phyloP scores from a whole-genome alignment of 2,888 invertebrate species.

The Margaritifera margaritifera region DNA sequence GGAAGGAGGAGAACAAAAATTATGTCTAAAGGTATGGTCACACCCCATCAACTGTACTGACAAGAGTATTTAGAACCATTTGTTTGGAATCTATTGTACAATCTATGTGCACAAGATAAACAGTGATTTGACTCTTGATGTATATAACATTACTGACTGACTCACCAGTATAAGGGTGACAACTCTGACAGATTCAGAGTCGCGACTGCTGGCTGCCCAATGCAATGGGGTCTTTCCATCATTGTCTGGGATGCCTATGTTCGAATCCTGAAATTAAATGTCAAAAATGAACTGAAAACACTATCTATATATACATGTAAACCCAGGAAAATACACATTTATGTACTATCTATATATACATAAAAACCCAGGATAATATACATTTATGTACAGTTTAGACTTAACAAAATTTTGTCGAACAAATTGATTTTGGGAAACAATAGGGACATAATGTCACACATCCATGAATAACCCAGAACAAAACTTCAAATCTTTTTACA shows the following conservation, averaged over 20 bases:
- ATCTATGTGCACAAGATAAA: background rate
- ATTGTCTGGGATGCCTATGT: constrained; percentile 72
- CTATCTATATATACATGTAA: background rate
- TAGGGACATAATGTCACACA: too few species aligned
- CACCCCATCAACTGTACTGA: too few species aligned
- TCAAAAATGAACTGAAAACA: background rate
- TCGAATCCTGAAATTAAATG: constrained; percentile 65
- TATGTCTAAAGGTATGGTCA: too few species aligned
- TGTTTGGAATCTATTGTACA: too few species aligned
- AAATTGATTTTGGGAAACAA: too few species aligned
- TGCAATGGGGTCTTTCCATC: constrained; percentile 74
- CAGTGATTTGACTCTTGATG: background rate
- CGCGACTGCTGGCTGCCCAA: constrained; percentile 71
- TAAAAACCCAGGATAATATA: background rate
- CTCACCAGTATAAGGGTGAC: constrained; percentile 70
- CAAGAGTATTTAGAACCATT: too few species aligned
- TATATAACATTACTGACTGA: constrained; percentile 4
- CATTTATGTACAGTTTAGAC: too few species aligned
- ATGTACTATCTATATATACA: too few species aligned
- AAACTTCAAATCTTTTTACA: too few species aligned
- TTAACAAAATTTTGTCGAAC: too few species aligned
- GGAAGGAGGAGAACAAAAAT: too few species aligned
- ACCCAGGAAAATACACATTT: background rate
- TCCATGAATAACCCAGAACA: too few species aligned
- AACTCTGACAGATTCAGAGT: constrained; percentile 68